These are phyloP conservation scores for Perdita meconis DNA, from an alignment of 2,888 invertebrate species.

Conservation along the genomic window DNA sequence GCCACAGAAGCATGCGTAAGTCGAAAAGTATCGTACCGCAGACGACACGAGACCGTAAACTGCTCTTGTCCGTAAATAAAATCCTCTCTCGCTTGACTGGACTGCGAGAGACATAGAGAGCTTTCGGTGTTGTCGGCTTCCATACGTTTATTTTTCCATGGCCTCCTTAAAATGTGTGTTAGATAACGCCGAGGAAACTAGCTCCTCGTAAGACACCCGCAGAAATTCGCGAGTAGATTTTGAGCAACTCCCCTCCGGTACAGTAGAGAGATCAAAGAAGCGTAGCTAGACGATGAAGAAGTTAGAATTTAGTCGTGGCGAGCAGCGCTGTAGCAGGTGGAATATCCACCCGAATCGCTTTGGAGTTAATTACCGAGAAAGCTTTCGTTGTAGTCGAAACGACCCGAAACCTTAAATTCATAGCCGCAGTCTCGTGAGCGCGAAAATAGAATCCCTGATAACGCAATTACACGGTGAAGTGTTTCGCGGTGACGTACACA, in stretches of 20 bases:
- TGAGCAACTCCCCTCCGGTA: conserved; percentile 22
- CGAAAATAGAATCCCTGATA: conserved; percentile 28
- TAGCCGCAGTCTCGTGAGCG: too few relatives aligned
- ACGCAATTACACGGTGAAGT: conserved; percentile 16
- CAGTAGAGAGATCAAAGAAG: conserved; percentile 51
- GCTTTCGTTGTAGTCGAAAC: too few relatives aligned
- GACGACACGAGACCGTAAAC: conserved; percentile 27
- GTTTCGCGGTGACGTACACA: background rate
- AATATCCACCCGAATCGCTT: background rate
- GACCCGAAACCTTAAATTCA: too few relatives aligned
- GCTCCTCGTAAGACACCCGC: conserved; percentile 14
- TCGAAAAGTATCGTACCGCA: conserved; percentile 34
- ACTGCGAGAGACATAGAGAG: conserved; percentile 48
- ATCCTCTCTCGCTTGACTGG: conserved; percentile 23
- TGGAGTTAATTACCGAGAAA: background rate
- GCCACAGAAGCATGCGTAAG: conserved; percentile 38
- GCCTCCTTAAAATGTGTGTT: conserved; percentile 31
- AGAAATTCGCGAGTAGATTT: conserved; percentile 28
- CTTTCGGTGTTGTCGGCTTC: conserved; percentile 66
- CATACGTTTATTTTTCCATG: conserved; percentile 20
- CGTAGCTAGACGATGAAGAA: conserved; percentile 37
- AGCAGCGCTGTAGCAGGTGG: conserved; percentile 61
- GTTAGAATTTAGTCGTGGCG: conserved; percentile 43
- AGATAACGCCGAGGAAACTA: conserved; percentile 38
- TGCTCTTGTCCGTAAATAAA: conserved; percentile 12